A percentile compares a stretch with the other conserved stretches of the same genome.
These are phyloP conservation scores for Melinaea menophilus DNA, from an alignment of 2,888 invertebrate genomes.

Conservation along the genomic window DNA sequence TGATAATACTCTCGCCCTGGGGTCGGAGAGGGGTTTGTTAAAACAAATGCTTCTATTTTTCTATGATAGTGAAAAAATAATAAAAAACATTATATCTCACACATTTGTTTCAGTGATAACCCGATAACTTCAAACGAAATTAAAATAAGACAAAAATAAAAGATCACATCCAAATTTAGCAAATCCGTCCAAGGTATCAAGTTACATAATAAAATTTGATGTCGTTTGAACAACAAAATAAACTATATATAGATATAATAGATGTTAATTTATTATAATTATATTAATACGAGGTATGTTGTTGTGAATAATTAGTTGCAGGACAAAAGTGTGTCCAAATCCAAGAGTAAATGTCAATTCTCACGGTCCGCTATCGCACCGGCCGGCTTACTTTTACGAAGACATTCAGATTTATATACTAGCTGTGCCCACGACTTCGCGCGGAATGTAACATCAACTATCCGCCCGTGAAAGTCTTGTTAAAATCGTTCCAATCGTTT, in stretches of 20 bases:
- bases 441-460: too few species aligned
- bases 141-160: not conserved
- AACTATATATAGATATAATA: slow-evolving; percentile 15
- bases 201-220: slow-evolving; percentile 16
- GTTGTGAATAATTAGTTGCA: too few species aligned
- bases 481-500: too few species aligned
- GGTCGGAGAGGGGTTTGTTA: slow-evolving; percentile 39
- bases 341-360: slow-evolving; percentile 40
- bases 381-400: slow-evolving; percentile 3
- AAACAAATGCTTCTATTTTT: slow-evolving; percentile 27
- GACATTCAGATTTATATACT: too few species aligned
- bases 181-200: slow-evolving; percentile 14
- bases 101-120: slow-evolving; percentile 21
- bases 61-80: slow-evolving; percentile 29
- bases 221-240: slow-evolving; percentile 18
- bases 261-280: slow-evolving; percentile 12
- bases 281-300: not conserved
- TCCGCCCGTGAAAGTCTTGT: too few species aligned
- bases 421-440: too few species aligned
- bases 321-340: slow-evolving; percentile 31
- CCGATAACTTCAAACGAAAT: slow-evolving; percentile 4
- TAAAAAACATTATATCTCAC: slow-evolving; percentile 26
- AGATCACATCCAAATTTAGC: slow-evolving; percentile 9
- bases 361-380: slow-evolving; percentile 40
- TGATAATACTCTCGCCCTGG: slow-evolving; percentile 53